These are phyloP conservation scores for Chaetoderma sp. DNA, from an alignment of 2,888 invertebrate genomes.

Conservation along the genomic window DNA sequence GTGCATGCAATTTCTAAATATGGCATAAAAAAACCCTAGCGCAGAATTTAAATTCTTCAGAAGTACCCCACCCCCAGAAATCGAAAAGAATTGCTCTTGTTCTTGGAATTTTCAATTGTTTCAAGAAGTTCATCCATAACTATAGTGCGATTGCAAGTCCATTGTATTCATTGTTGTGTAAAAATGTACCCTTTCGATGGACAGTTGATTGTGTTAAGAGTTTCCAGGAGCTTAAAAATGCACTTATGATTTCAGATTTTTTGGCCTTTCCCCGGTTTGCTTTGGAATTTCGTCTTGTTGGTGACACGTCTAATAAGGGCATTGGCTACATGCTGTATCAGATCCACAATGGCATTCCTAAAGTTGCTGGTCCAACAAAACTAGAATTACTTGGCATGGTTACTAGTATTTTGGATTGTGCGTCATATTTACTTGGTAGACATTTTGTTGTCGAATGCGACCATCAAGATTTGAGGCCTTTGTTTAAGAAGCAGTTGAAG, in stretches of 20 bases:
- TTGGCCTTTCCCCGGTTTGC: constrained; percentile 19
- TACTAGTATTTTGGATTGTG: neutral
- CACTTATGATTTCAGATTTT: constrained; percentile 4
- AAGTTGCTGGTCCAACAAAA: neutral
- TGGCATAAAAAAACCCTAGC: constrained; percentile 7
- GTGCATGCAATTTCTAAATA: too few species aligned
- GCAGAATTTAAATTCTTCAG: neutral
- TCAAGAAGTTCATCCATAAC: constrained; percentile 13
- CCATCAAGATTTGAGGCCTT: neutral
- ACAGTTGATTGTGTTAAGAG: neutral
- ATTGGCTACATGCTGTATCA: constrained; percentile 10
- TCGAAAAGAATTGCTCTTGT: too few species aligned
- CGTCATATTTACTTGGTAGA: neutral
- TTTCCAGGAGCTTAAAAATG: constrained; percentile 2
- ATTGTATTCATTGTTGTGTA: neutral
- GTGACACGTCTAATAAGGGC: constrained; percentile 12
- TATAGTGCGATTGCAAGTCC: constrained; percentile 6
- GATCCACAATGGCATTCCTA: too few species aligned
- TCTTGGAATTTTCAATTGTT: too few species aligned
- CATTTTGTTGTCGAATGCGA: constrained; percentile 1
- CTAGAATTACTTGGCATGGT: constrained; percentile 3
- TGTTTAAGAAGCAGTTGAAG: neutral
- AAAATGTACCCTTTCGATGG: constrained; percentile 6
- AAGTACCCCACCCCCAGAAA: neutral
- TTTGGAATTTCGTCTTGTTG: constrained; percentile 5